A percentile compares a stretch with the other conserved stretches of the same genome.
Conservation (phyloP, 2,113 vertebrate genomes). For the Aspidoscelis tigris region DNA sequence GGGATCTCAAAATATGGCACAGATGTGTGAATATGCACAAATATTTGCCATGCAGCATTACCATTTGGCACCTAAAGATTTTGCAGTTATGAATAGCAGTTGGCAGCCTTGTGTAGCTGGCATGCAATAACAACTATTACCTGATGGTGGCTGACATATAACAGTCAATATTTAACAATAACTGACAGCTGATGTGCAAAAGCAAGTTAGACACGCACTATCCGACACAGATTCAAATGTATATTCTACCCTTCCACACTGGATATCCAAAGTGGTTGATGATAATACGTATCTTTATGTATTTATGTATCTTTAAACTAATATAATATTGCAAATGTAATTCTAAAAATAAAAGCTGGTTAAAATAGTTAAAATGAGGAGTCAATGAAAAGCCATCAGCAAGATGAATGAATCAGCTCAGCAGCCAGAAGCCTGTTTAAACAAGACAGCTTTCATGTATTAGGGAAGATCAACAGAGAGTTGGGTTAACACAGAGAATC, state of each 20-base stretch:
- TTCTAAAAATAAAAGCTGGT: neutral
- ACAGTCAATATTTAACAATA: neutral
- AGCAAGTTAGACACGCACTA: slow-evolving; percentile 2
- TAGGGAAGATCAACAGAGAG: neutral
- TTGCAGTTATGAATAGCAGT: neutral
- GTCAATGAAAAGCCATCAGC: neutral
- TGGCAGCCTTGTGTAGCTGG: slow-evolving; percentile 1
- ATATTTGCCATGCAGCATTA: slow-evolving; percentile 5
- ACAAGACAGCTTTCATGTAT: neutral
- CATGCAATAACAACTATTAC: neutral
- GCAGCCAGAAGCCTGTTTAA: neutral
- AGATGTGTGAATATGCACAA: neutral
- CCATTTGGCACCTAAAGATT: slow-evolving; percentile 5
- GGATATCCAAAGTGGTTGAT: neutral
- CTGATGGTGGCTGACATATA: neutral
- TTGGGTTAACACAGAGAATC: too few species aligned
- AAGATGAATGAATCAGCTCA: neutral
- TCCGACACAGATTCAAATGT: neutral
- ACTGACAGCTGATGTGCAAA: neutral
- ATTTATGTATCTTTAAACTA: too few species aligned
- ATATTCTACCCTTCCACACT: neutral
- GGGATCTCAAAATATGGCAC: neutral
- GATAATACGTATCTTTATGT: neutral
- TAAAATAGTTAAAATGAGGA: neutral
- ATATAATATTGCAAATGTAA: too few species aligned